phyloP scores from a whole-genome alignment of 1,140 invertebrate genomes.

The Drosophila lacertosa region DNA sequence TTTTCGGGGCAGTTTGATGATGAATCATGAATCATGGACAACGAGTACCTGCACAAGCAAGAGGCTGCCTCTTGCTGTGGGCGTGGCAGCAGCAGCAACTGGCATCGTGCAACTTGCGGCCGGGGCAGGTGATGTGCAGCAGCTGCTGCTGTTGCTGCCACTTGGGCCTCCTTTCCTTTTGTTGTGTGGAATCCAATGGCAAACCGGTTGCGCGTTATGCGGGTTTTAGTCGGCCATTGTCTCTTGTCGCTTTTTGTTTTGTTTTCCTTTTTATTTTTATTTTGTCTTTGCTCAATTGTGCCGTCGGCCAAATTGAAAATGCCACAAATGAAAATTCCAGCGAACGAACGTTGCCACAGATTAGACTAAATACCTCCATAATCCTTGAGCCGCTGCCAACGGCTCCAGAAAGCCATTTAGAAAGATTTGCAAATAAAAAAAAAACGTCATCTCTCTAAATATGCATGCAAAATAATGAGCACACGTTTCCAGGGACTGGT shows the following conservation, averaged over 20 bases:
- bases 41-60: conserved; percentile 29
- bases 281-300: background rate
- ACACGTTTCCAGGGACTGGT: conserved; percentile 30
- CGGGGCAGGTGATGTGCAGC: conserved; percentile 49
- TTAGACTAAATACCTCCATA: conserved; percentile 10
- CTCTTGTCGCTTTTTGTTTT: too few species aligned
- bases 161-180: conserved; percentile 28
- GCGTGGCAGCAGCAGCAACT: conserved; percentile 15
- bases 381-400: conserved; percentile 4
- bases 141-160: conserved; percentile 22
- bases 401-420: too few species aligned
- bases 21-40: conserved; percentile 39
- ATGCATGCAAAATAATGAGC: conserved; percentile 14
- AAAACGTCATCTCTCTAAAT: conserved; percentile 16
- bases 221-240: conserved; percentile 15
- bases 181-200: conserved; percentile 13
- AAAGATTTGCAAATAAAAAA: background rate
- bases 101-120: conserved; percentile 3
- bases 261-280: background rate
- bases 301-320: background rate
- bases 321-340: conserved; percentile 10
- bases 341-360: background rate
- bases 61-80: conserved; percentile 5
- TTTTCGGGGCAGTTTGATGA: conserved; percentile 36
- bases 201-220: conserved; percentile 32